A percentile compares a stretch with the other conserved stretches of the same genome.
These are phyloP conservation scores for Eueides isabella DNA, from an alignment of 1,140 invertebrate species.

Conservation along the genomic window DNA sequence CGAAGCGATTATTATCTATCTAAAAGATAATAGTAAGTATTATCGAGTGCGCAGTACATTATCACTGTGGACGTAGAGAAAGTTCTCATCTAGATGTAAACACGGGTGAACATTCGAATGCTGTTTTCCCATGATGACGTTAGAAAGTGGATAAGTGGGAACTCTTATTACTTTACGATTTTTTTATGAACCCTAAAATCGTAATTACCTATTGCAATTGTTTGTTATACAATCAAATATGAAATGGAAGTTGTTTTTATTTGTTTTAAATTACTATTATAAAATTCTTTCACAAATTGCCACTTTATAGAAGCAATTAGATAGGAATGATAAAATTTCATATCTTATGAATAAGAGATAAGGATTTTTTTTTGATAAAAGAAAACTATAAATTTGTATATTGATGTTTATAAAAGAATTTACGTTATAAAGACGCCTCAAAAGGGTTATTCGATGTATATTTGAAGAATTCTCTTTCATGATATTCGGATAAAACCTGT, in stretches of 20 bases:
- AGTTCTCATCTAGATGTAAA: constrained; percentile 57
- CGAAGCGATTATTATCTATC: background rate
- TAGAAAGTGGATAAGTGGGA: constrained; percentile 62
- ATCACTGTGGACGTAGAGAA: constrained; percentile 47
- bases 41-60: constrained; percentile 19
- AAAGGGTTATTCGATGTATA: too few relatives aligned
- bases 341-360: background rate
- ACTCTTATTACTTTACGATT: constrained; percentile 46
- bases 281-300: background rate
- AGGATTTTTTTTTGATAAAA: background rate
- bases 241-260: background rate
- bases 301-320: constrained; percentile 6
- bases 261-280: background rate
- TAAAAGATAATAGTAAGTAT: constrained; percentile 6
- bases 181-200: constrained; percentile 22
- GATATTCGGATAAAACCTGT: too few relatives aligned
- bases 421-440: background rate
- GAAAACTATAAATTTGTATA: background rate
- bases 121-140: constrained; percentile 63
- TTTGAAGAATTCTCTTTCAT: too few relatives aligned
- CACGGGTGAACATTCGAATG: constrained; percentile 52
- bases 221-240: constrained; percentile 12
- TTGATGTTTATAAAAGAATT: background rate
- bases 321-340: constrained; percentile 5
- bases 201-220: constrained; percentile 8